Percentiles rank a stretch among this genome's conserved stretches.
Evolutionary conservation across 2,113 vertebrate species (phyloP).

Genomic region (Rattus rattus): DNA sequence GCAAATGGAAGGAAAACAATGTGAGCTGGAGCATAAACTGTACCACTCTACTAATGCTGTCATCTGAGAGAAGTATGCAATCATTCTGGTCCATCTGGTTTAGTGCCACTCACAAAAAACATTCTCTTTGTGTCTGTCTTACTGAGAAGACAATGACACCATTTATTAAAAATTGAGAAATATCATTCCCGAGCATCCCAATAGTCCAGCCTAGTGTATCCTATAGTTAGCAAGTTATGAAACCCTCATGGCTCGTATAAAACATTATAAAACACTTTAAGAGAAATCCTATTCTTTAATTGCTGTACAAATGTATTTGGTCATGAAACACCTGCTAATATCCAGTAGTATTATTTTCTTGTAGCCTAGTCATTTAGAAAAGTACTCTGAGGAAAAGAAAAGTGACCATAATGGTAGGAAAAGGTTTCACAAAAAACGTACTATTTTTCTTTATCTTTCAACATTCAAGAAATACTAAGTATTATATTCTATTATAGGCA

Average conservation of each 20-base stretch:
- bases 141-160: background rate
- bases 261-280: slow-evolving; percentile 38
- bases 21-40: background rate
- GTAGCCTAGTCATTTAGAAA: background rate
- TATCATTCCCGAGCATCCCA: background rate
- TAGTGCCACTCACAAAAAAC: background rate
- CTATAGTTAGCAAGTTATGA: slow-evolving; percentile 19
- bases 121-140: background rate
- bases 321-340: background rate
- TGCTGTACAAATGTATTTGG: background rate
- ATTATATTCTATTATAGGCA: background rate
- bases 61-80: background rate
- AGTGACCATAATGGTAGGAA: background rate
- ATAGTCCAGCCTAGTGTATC: background rate
- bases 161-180: slow-evolving; percentile 48
- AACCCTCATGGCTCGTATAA: background rate
- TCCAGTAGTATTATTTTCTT: background rate
- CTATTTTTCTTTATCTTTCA: background rate
- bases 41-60: slow-evolving; percentile 21
- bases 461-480: slow-evolving; percentile 31
- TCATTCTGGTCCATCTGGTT: background rate
- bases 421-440: background rate
- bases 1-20: background rate
- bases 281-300: background rate
- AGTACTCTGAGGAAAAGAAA: background rate